Conservation (phyloP, 2,797 vertebrate species). For the Calcarius lapponicus region DNA sequence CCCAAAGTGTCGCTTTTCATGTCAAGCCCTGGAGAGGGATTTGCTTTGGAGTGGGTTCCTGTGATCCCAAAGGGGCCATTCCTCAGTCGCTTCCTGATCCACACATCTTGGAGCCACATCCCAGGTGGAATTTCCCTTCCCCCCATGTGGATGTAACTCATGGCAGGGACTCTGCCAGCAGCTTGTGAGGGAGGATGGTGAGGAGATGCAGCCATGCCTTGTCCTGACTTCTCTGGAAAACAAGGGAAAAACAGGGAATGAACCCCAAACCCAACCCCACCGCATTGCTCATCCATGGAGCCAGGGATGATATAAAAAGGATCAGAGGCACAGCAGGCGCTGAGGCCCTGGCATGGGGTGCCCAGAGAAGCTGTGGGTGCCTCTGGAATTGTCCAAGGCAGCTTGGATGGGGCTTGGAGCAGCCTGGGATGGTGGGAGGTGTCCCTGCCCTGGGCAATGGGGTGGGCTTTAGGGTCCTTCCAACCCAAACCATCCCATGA, state of each 20-base stretch:
- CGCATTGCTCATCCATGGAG: background rate
- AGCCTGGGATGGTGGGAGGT: background rate
- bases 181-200: background rate
- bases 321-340: background rate
- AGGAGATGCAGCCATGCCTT: background rate
- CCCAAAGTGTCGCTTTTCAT: background rate
- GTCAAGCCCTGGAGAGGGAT: background rate
- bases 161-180: background rate
- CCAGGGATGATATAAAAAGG: background rate
- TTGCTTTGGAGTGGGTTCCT: background rate
- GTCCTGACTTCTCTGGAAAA: background rate
- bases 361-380: background rate
- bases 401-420: background rate
- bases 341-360: background rate
- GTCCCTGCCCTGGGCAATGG: background rate
- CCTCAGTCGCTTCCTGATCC: background rate
- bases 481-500: background rate
- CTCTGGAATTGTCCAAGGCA: background rate
- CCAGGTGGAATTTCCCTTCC: background rate
- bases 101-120: background rate
- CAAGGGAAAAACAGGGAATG: rapidly evolving
- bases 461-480: background rate
- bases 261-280: background rate
- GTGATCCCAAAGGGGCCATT: background rate
- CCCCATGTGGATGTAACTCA: background rate